A percentile compares a stretch with the other conserved stretches of the same genome.
Conservation (phyloP, 2,113 vertebrate species). For the Rhabdornis inornatus region DNA sequence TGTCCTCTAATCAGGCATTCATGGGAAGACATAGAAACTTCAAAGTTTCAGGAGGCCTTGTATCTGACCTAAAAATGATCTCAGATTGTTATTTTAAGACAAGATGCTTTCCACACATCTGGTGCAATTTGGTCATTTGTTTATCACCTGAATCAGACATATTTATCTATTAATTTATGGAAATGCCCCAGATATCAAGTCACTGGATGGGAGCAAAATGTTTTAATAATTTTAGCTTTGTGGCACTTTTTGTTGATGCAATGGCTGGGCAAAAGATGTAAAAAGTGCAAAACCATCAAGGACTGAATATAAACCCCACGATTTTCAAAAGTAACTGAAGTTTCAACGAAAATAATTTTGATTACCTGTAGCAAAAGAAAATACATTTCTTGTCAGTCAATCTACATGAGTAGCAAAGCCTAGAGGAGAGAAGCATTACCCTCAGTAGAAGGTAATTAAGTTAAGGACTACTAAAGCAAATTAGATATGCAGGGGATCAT, state of each 20-base stretch:
- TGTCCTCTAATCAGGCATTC: neutral
- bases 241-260: neutral
- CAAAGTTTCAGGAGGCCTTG: neutral
- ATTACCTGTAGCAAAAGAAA: neutral
- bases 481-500: neutral
- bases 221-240: neutral
- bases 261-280: neutral
- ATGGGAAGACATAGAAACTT: neutral
- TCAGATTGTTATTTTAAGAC: neutral
- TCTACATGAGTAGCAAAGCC: neutral
- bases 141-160: neutral
- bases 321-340: neutral
- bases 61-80: neutral
- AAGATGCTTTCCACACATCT: neutral
- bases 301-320: neutral
- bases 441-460: neutral
- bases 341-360: neutral
- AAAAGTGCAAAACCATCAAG: neutral
- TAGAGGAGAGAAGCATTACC: neutral
- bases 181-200: neutral
- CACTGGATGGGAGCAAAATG: neutral
- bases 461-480: neutral
- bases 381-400: neutral
- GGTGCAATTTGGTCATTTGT: neutral
- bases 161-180: neutral